phyloP scores from a whole-genome alignment of 2,797 vertebrate genomes.

The Sebastes umbrosus region DNA sequence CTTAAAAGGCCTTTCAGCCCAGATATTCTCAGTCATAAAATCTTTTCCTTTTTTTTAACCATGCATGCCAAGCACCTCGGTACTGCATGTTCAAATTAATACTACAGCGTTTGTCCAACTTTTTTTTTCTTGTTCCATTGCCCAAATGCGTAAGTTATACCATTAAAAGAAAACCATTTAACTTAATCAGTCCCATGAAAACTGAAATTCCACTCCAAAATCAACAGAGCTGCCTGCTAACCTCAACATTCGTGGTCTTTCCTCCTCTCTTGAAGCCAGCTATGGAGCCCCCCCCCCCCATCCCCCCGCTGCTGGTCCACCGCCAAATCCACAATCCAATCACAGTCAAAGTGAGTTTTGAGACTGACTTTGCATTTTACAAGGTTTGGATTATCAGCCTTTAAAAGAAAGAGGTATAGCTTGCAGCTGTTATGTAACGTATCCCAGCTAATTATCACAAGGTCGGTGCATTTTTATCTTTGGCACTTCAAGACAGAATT shows the following conservation, averaged over 20 bases:
- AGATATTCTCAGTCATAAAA: conserved; percentile 33
- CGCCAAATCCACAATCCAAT: conserved; percentile 57
- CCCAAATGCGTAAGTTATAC: conserved; percentile 58
- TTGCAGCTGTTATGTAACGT: conserved; percentile 40
- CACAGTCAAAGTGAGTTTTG: conserved; percentile 28
- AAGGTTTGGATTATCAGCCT: conserved; percentile 14
- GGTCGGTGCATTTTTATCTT: conserved; percentile 57
- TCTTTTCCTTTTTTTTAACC: background rate
- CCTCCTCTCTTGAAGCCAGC: conserved; percentile 14
- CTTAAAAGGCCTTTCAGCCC: background rate
- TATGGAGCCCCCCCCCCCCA: background rate
- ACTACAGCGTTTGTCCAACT: conserved; percentile 24
- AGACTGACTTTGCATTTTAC: conserved; percentile 42
- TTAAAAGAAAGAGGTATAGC: background rate
- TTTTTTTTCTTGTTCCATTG: conserved; percentile 50
- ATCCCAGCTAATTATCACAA: conserved; percentile 46
- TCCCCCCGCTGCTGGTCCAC: conserved; percentile 11
- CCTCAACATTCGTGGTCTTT: conserved; percentile 46
- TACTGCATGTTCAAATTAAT: conserved; percentile 58
- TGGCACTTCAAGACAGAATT: conserved; percentile 49
- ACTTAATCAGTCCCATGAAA: conserved; percentile 73
- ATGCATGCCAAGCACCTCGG: conserved; percentile 20
- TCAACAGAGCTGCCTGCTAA: conserved; percentile 60
- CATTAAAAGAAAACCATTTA: conserved; percentile 70
- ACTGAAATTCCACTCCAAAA: conserved; percentile 70